Conservation (phyloP, 1,140 invertebrate species). For the Zaprionus ghesquierei region DNA sequence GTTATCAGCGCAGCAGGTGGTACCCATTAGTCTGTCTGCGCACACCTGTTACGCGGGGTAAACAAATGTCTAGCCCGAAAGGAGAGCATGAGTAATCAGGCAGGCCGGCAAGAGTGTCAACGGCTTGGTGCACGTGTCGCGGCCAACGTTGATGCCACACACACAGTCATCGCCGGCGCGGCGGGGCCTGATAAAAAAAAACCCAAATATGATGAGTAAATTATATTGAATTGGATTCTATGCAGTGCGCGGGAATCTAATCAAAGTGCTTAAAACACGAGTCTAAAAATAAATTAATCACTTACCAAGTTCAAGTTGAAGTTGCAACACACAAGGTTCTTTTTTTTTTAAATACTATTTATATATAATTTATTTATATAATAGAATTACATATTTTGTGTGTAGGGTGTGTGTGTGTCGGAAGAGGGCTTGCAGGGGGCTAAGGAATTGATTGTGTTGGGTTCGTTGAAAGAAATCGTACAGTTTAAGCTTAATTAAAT, state of each 20-base stretch:
- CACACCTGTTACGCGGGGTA: background rate
- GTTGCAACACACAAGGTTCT: background rate
- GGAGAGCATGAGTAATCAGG: background rate
- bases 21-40: slow-evolving; percentile 24
- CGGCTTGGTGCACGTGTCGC: slow-evolving; percentile 30
- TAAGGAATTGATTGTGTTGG: slow-evolving; percentile 39
- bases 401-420: slow-evolving; percentile 26
- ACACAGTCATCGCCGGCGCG: background rate
- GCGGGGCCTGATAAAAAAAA: background rate
- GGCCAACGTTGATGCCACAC: slow-evolving; percentile 2
- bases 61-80: background rate
- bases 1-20: slow-evolving; percentile 31
- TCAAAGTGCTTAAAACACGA: background rate
- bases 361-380: slow-evolving; percentile 82
- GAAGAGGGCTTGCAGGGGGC: slow-evolving; percentile 24
- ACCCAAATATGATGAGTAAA: background rate
- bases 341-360: slow-evolving; percentile 73
- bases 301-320: background rate
- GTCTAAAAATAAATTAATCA: slow-evolving; percentile 11
- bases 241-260: background rate
- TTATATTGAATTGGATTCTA: background rate
- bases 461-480: slow-evolving; percentile 65
- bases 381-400: slow-evolving; percentile 76
- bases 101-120: background rate
- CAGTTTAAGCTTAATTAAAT: slow-evolving; percentile 65